Percentiles rank a stretch among this genome's conserved stretches.
These are phyloP conservation scores for Melanaphis sacchari DNA, from an alignment of 1,140 invertebrate species.

Conservation along the genomic window DNA sequence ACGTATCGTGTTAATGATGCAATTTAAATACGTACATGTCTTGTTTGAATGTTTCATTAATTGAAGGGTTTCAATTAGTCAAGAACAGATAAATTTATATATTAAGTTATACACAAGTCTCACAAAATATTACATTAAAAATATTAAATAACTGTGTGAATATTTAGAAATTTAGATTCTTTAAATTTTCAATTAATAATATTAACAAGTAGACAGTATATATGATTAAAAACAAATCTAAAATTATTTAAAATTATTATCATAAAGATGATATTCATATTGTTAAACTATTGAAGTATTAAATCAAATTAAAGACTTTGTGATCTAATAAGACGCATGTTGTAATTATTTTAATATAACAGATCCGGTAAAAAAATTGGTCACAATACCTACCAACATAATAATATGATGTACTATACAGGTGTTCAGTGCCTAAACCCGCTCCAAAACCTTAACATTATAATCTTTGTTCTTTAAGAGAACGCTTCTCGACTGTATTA, in stretches of 20 bases:
- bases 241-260: neutral
- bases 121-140: neutral
- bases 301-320: neutral
- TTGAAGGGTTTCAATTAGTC: conserved; percentile 8
- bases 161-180: neutral
- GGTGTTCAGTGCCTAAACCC: neutral
- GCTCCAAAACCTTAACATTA: conserved; percentile 8
- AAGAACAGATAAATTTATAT: neutral
- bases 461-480: neutral
- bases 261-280: neutral
- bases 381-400: neutral
- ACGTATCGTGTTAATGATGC: neutral
- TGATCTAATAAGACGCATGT: neutral
- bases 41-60: neutral
- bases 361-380: neutral
- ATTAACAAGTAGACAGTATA: neutral
- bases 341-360: neutral
- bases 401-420: neutral
- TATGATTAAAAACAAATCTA: neutral
- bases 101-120: neutral
- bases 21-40: neutral
- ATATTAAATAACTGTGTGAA: neutral
- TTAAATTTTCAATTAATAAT: neutral
- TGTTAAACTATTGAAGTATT: neutral
- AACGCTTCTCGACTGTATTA: neutral